These are phyloP conservation scores for Sisyra nigra DNA, from an alignment of 2,888 invertebrate species.

Conservation along the genomic window DNA sequence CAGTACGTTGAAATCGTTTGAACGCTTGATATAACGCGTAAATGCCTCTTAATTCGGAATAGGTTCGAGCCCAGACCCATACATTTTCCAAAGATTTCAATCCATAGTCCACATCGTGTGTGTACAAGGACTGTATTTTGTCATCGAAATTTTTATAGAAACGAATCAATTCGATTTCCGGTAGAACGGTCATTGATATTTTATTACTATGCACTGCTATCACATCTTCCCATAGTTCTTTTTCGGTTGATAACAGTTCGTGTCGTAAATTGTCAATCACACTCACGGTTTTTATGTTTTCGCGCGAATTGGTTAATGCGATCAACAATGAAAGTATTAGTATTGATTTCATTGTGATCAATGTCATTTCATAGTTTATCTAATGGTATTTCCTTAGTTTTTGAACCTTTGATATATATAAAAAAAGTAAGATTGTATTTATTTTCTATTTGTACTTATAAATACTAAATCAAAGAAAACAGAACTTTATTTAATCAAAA, in stretches of 20 bases:
- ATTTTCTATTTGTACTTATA: no score
- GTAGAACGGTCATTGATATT: no score
- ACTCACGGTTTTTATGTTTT: slow-evolving; percentile 8
- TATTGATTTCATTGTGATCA: no score
- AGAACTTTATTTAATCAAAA: no score
- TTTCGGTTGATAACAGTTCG: slow-evolving; percentile 40
- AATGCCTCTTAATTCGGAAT: slow-evolving; percentile 41
- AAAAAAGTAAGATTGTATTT: no score
- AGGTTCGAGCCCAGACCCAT: slow-evolving; percentile 47
- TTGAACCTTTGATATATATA: no score
- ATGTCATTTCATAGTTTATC: no score
- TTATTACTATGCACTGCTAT: slow-evolving; percentile 13
- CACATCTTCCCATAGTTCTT: slow-evolving; percentile 30
- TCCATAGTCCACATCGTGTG: slow-evolving; percentile 16
- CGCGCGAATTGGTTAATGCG: slow-evolving; percentile 10
- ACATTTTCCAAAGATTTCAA: slow-evolving; percentile 24
- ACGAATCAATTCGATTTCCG: slow-evolving; percentile 1
- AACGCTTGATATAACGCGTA: slow-evolving; percentile 52
- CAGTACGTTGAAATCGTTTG: slow-evolving; percentile 35
- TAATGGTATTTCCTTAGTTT: no score
- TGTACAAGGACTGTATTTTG: slow-evolving; percentile 17
- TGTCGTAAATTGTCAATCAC: slow-evolving; percentile 42
- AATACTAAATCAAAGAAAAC: no score
- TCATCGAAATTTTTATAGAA: slow-evolving; percentile 12
- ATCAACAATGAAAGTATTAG: no score